phyloP scores from a whole-genome alignment of 2,888 invertebrate genomes.

The Rhagonycha fulva region DNA sequence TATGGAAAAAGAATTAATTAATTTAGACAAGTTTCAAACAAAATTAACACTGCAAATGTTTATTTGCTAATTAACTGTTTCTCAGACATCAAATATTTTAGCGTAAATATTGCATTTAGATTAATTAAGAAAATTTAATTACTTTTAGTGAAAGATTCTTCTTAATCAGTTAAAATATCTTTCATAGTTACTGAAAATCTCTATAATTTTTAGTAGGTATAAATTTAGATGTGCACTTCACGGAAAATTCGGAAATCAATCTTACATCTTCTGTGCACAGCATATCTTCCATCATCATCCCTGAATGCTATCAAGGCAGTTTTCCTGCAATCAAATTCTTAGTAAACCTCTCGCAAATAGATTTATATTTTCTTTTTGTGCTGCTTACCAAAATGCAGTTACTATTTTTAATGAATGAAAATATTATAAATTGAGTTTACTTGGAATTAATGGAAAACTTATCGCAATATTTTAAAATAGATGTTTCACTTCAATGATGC shows the following conservation, averaged over 20 bases:
- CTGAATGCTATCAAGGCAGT: not conserved
- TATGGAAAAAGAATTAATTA: not conserved
- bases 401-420: not conserved
- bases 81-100: not conserved
- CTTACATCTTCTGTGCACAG: not conserved
- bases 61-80: not conserved
- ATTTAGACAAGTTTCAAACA: not conserved
- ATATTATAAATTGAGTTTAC: not conserved
- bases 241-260: not conserved
- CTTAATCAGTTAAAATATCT: not conserved
- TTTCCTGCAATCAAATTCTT: not conserved
- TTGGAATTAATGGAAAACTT: not conserved
- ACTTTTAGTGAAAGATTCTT: not conserved
- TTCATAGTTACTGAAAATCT: not conserved
- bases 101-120: not conserved
- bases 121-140: not conserved
- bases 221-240: not conserved
- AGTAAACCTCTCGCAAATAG: not conserved
- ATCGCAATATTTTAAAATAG: too few species aligned
- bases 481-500: too few species aligned
- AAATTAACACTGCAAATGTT: not conserved
- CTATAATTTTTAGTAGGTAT: too few species aligned
- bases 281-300: too few species aligned
- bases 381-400: not conserved
- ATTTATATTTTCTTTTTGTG: not conserved